A percentile compares a stretch with the other conserved stretches of the same genome.
Evolutionary conservation across 2,888 invertebrate species (phyloP).

Genomic region (Calephelis perditalis): DNA sequence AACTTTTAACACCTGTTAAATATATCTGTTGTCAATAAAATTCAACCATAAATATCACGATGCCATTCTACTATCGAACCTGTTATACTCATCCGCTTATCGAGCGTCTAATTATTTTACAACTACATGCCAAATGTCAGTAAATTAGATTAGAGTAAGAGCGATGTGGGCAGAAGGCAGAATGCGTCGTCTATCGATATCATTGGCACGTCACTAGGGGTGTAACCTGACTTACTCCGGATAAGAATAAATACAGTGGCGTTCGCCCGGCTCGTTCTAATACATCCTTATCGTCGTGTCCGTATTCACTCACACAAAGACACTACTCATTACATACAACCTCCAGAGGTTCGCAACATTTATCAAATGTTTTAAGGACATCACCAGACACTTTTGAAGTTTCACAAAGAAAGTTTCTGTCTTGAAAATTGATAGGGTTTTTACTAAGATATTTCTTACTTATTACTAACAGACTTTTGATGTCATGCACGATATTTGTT

Average conservation of each 20-base stretch:
- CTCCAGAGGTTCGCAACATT: constrained; percentile 31
- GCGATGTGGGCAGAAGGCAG: constrained; percentile 20
- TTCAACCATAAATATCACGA: constrained; percentile 17
- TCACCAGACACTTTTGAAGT: constrained; percentile 8
- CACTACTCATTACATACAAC: constrained; percentile 32
- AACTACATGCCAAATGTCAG: constrained; percentile 24
- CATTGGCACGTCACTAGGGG: constrained; percentile 58
- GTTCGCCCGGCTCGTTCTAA: constrained; percentile 69
- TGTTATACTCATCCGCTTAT: constrained; percentile 24
- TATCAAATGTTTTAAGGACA: constrained; percentile 24
- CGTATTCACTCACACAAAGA: constrained; percentile 44
- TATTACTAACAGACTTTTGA: too few relatives aligned
- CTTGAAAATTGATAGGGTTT: constrained; percentile 1
- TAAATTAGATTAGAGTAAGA: constrained; percentile 24
- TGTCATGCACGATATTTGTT: too few relatives aligned
- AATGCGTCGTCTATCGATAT: constrained; percentile 34
- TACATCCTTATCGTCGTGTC: constrained; percentile 65
- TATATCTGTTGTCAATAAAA: not conserved
- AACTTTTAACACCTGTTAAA: constrained; percentile 7
- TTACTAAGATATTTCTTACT: too few relatives aligned
- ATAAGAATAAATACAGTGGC: constrained; percentile 76
- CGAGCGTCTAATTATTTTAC: constrained; percentile 25
- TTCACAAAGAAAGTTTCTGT: constrained; percentile 5
- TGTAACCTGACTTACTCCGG: constrained; percentile 74
- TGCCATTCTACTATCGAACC: constrained; percentile 10